Conservation (phyloP, 2,888 invertebrate species). For the Campoplex nolae region DNA sequence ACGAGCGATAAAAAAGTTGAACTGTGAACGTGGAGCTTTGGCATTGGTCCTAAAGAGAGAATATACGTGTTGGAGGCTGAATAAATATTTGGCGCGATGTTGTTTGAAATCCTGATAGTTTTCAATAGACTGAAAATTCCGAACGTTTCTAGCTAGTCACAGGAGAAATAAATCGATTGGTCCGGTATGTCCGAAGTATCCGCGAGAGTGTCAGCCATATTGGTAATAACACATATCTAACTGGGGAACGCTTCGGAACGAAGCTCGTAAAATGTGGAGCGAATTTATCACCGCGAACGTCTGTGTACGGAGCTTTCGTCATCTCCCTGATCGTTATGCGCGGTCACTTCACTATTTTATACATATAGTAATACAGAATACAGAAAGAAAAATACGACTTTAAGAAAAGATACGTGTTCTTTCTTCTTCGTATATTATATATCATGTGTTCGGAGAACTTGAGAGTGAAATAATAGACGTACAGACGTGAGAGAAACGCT, state of each 20-base stretch:
- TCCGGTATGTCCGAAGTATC: not conserved
- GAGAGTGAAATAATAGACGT: constrained; percentile 25
- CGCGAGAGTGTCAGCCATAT: not conserved
- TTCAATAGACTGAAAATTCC: constrained; percentile 6
- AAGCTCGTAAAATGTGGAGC: constrained; percentile 33
- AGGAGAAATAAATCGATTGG: constrained; percentile 17
- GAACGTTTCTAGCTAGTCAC: not conserved
- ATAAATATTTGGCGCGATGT: constrained; percentile 4
- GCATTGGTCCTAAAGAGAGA: constrained; percentile 7
- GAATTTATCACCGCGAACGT: not conserved
- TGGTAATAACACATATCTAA: constrained; percentile 16
- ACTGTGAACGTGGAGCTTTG: not conserved
- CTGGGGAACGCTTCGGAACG: not conserved
- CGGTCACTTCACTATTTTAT: constrained; percentile 7
- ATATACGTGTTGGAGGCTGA: not conserved
- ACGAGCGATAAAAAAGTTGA: not conserved
- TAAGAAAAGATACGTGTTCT: constrained; percentile 18
- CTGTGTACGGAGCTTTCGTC: constrained; percentile 12
- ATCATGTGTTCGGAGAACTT: not conserved
- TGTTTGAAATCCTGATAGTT: constrained; percentile 5
- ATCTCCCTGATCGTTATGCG: constrained; percentile 29
- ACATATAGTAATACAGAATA: not conserved
- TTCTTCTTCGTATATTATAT: not conserved
- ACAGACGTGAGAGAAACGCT: constrained; percentile 28
- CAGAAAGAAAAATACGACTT: not conserved